Base-by-base conservation (phyloP, 2,888 invertebrate species). In the Aporophyla nigra region DNA sequence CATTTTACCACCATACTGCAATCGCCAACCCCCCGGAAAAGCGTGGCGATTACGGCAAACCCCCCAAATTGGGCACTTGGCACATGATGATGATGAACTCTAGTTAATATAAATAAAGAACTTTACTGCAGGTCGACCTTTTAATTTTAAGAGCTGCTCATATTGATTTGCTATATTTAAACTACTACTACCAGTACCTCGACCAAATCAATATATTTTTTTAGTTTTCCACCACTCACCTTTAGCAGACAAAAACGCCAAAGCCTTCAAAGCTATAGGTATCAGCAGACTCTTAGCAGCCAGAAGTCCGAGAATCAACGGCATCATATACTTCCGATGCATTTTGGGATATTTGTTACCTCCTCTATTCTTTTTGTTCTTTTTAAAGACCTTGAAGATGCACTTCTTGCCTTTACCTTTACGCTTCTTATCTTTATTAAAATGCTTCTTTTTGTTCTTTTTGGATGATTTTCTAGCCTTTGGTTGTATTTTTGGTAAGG, bases 241-340 rank as follows among this genome's bases (percentile, higher is more conserved):
- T 94, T 96, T 96, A 79, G 97, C 97, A 40, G 98, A 97, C 68
- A 98, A 92, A 59, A 98, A 97, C 1, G 98, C 97, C 80, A 98
- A 92, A 2, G 97, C 97, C 88, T 98, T 98, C 71, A 98, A 91
- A 0, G 98, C 97, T 54, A 98, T 93, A 0, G 98, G 98, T 67
- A 98, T 93, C 14, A 98, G 87, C 3, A 98, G 92, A 54, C 97
- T 96, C 91, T 98, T 98, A 1, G 98, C 97, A 69, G 98, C 95
- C 27, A 98, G 88, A 43, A 98, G 94, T 0, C 97, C 98, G 33
- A 98, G 86, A 27, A 98, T 91, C 80, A 98, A 70, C 0, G 98
- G 97, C 82, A 97, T 91, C 74, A 98, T 91, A 84, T 97, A 97
- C 87, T 97, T 97, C 82, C 96, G 96, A 7, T 97, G 91, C 88